Evolutionary conservation across 1,140 invertebrate genomes (phyloP).

Genomic region (Delia radicum): DNA sequence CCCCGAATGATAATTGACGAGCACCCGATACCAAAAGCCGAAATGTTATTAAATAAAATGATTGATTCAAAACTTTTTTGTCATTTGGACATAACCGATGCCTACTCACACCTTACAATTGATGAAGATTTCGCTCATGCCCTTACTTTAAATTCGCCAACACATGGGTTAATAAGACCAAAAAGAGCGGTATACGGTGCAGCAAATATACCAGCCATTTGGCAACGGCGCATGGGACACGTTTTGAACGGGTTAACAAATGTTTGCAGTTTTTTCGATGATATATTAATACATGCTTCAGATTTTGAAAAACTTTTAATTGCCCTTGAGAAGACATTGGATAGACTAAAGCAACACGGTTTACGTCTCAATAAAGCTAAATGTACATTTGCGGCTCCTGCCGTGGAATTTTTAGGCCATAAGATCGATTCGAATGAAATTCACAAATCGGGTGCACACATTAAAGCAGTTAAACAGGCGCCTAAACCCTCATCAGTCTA

Average conservation of each 20-base stretch:
- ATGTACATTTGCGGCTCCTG: constrained; percentile 20
- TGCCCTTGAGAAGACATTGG: constrained; percentile 18
- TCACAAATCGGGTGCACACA: constrained; percentile 44
- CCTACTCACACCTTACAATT: background rate
- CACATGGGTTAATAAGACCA: constrained; percentile 34
- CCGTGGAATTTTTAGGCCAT: constrained; percentile 18
- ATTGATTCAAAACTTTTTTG: constrained; percentile 16
- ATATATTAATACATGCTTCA: constrained; percentile 10
- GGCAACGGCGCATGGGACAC: constrained; percentile 29
- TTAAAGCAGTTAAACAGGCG: constrained; percentile 37
- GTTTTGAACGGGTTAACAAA: constrained; percentile 17
- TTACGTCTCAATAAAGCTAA: constrained; percentile 28
- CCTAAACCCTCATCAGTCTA: background rate
- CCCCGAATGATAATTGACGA: constrained; percentile 40
- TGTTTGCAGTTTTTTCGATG: constrained; percentile 4
- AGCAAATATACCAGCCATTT: constrained; percentile 30
- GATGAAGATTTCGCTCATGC: background rate
- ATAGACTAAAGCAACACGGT: constrained; percentile 7
- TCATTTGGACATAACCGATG: background rate
- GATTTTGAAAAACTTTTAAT: constrained; percentile 5
- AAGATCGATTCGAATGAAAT: constrained; percentile 39
- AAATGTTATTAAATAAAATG: constrained; percentile 3
- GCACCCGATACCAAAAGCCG: constrained; percentile 35
- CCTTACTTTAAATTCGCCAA: background rate
- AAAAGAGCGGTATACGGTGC: constrained; percentile 34